Evolutionary conservation across 2,113 vertebrate genomes (phyloP), one percentile per base, ranked within the genome.

Genomic region (Gnathochromis pfefferi): DNA sequence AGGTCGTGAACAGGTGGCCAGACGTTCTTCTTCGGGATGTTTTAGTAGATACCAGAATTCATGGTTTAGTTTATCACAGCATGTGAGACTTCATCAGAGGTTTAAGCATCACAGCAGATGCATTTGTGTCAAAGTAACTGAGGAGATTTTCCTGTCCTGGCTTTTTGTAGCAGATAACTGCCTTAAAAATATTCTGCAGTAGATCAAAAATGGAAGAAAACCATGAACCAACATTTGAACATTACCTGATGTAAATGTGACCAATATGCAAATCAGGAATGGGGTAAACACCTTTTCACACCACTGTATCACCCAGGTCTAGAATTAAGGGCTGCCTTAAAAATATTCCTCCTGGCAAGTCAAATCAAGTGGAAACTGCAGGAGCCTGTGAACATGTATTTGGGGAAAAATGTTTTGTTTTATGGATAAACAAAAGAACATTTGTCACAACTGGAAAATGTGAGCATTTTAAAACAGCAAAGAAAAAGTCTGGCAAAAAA

Each of bases 261-360:
- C 19, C 4, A 65, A 65, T 65, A 21, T 65, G 60, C 10, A 38
- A n/a, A 65, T 65, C 60, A 21, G 33, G 19, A 65, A 65, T 38
- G 60, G 11, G 10, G 1, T 65, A 8, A 38, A 65, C 7, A 21
- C 33, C 3, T 21, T 21, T 65, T 38, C 3, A 65, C 0, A 65
- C 19, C 60, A 38, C 33, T n/a, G 17, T 35, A 79, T 85, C 83
- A 75, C 23, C 33, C 58, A 7, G 57, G 73, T 87, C 73, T 53
- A 13, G 42, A 54, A 35, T n/a, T 21, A 85, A 78, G 84, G 87
- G 88, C 88, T 60, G 87, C 91, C 87, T 88, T 91, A 65, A 65
- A 91, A 63, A 47, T 68, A 28, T 86, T 75, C 19, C 47, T 65
- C 53, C 90, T 91, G 94, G 88, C 87, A 92, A 82, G 81, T 93